Percentiles rank a stretch among this genome's conserved stretches.
Conservation (phyloP, 2,888 invertebrate genomes). For the Sepiola atlantica region DNA sequence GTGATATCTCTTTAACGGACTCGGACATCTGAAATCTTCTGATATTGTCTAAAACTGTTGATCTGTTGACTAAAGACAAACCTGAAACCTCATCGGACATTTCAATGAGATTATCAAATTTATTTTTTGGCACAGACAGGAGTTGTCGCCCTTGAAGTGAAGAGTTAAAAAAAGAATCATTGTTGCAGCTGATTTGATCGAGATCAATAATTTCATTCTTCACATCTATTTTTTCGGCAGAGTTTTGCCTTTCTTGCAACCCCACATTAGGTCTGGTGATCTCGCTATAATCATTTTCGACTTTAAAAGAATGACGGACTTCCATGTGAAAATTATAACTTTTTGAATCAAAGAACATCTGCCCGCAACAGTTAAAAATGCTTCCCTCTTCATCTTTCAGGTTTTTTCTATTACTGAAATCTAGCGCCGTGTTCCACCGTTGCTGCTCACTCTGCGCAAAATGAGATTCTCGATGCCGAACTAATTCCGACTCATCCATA, state of each 20-base stretch:
- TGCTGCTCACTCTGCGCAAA: background rate
- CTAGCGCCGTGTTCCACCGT: background rate
- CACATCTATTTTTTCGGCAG: background rate
- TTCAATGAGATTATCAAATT: background rate
- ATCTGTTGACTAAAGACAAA: background rate
- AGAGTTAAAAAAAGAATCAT: background rate
- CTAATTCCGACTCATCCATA: background rate
- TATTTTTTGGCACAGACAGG: background rate
- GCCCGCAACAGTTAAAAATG: slow-evolving; percentile 39
- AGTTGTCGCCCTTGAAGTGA: background rate
- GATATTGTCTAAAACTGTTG: background rate
- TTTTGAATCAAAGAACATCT: slow-evolving; percentile 24
- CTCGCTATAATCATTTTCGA: background rate
- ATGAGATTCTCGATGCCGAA: background rate
- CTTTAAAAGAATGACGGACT: background rate
- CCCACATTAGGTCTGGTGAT: background rate
- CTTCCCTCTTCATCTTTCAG: background rate
- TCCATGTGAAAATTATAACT: slow-evolving; percentile 40
- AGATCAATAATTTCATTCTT: background rate
- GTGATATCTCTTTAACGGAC: background rate
- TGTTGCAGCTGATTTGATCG: background rate
- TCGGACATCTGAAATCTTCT: background rate
- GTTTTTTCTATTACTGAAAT: background rate
- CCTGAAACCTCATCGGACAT: background rate
- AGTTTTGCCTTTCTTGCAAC: background rate